Base-by-base conservation (phyloP, 2,113 vertebrate genomes). In the Pavo muticus region DNA sequence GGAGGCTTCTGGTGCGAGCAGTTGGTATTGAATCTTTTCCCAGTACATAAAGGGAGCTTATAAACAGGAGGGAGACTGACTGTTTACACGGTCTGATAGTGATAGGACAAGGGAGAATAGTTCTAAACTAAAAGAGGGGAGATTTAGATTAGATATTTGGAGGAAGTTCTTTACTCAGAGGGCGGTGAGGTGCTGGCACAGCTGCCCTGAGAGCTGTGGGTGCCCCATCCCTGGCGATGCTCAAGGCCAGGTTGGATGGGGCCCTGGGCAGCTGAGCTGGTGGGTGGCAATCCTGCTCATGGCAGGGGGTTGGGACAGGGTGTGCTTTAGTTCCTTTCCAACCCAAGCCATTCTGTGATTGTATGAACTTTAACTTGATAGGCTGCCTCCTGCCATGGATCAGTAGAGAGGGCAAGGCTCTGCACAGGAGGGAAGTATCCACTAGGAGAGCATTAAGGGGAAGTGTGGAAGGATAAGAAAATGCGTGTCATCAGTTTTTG, bases 381-480 rank as follows among this genome's bases (percentile, higher is more conserved):
- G 32, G 35, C 35, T 61, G 44, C 69, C 44, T 79, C 83, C 44
- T 83, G 5, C 84, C 30, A 0, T 42, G 68, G 56, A 48, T 85
- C 70, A 47, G 0, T 23, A 68, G 45, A 69, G 29, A 60, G 29
- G 10, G 4, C 30, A 39, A 18, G 57, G 29, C 40, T 78, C 4
- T 45, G 9, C 39, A 13, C 15, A 61, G 48, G 6, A 1, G 0
- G 42, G 32, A 78, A 69, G 39, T 25, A 11, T 59, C 21, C 30
- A 14, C 6, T 9, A 63, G 61, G 24, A 93, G n/a, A 95, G 45
- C 4, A 0, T 50, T 84, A 50, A 73, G 19, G 48, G 30, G 25
- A 90, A 59, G 45, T 7, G 16, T 86, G 45, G 44, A 63, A 84
- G 90, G 91, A 57, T 69, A 81, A 88, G 76, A 74, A 90, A 81